Base-by-base conservation (phyloP, 2,888 invertebrate species). In the Leucania comma region DNA sequence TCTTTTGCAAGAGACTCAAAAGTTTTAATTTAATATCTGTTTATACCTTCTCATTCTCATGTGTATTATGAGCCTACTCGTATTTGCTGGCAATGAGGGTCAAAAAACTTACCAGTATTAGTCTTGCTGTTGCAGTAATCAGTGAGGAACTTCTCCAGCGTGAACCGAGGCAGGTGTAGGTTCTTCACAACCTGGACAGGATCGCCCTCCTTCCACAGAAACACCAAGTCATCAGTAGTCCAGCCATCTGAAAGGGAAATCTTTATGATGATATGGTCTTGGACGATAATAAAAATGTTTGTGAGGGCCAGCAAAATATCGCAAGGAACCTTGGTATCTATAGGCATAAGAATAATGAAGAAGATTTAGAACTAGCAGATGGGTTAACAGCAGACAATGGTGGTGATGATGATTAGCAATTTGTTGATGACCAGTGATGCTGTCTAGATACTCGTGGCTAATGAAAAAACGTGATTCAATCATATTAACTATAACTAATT, bases 71-170 rank as follows among this genome's bases (percentile, higher is more conserved):
- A 3, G 1, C 5, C 5, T 17, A 17, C 6, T 20, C 42, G 17
- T 42, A 2, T 42, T 17, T 42, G 5, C 17, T 20, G 3, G 17
- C 4, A 42, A 20, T 6, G 3, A 17, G 12, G 17, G 6, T 14
- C 38, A 42, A 17, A 32, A 22, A 2, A 58, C 93, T 93, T 95
- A 99, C 99, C 99, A 91, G 99, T 99, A 93, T 99, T 99, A 69
- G 99, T 99, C 96, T 98, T 98, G 96, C 98, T 99, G 96, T 99
- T 99, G 93, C 99, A 99, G 93, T 99, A 99, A 96, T 98, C 99
- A 82, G 99, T 99, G 85, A 98, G 97, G 95, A 99, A 99, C 96
- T 99, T 99, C 95, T 99, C 99, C 84, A 99, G 96, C 53, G 99
- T 99, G 95, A 99, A 99, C 88, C 99, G 97, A 86, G 99, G 99